Evolutionary conservation across 1,140 invertebrate species (phyloP), one percentile per base, ranked within the genome.

Genomic region (Euborellia annulipes): DNA sequence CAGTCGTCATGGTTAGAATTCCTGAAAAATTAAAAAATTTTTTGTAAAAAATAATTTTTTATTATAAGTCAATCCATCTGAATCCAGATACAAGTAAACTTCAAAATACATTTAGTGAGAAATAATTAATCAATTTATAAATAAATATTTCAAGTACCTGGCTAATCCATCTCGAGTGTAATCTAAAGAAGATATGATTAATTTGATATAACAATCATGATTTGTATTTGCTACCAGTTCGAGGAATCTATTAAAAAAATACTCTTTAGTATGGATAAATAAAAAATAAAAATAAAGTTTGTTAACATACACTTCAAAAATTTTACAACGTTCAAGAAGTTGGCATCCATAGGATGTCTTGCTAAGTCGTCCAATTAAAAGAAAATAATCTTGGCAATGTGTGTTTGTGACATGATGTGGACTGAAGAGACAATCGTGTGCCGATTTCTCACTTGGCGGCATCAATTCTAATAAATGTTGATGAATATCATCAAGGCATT

Each of bases 361-460:
- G 48, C 80, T 87, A 44, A 95, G 67, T 50, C 85, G 79, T 1
- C 91, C 92, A 41, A 96, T 75, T 55, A 93, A 86, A 2, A 96
- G 66, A 60, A 96, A 97, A 66, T 96, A 96, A 61, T 84, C 82
- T 61, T 93, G 88, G 60, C 85, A 86, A 59, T 89, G 81, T 3
- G 87, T 91, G 50, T 79, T 86, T 41, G 76, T 72, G 67, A 96
- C 78, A 58, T 86, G 82, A 47, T 81, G 76, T 0, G 89, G 88
- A 61, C 85, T 91, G 49, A 96, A 84, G 1, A 92, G 64, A 52
- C 85, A 86, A 58, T 93, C 85, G 55, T 89, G 82, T 0, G 84
- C 80, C 46, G 81, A 79, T 54, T 75, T 27, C 23, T 27, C 23
- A 27, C 23, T 27, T 6, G 23, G 23, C 23, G 23, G 4, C 23